These are phyloP conservation scores for Bombylius major DNA, from an alignment of 2,888 invertebrate genomes.

Conservation along the genomic window DNA sequence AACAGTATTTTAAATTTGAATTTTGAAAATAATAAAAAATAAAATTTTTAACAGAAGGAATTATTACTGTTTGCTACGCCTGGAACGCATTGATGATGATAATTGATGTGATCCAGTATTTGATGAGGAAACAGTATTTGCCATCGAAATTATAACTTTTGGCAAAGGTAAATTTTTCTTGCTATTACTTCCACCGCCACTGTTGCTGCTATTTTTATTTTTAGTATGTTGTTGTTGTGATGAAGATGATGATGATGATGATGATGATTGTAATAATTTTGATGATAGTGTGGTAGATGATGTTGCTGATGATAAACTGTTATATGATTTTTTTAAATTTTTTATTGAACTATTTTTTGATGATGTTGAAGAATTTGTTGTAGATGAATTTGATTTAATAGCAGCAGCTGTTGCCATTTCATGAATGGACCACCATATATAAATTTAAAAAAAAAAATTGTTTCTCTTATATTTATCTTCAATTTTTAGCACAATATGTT, in stretches of 20 bases:
- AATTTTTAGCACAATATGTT: neutral
- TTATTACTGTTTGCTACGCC: neutral
- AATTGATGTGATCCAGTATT: neutral
- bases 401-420: constrained; percentile 5
- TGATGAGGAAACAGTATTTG: neutral
- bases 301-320: neutral
- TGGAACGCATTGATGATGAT: neutral
- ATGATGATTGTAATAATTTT: neutral
- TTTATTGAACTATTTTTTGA: neutral
- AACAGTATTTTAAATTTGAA: too few relatives aligned
- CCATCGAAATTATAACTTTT: neutral
- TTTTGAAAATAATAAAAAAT: neutral
- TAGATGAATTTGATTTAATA: constrained; percentile 1
- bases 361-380: constrained; percentile 3
- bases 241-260: neutral
- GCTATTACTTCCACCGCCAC: too few relatives aligned
- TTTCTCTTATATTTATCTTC: neutral
- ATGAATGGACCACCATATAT: neutral
- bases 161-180: too few relatives aligned
- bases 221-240: too few relatives aligned
- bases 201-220: too few relatives aligned
- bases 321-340: neutral
- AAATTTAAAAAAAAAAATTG: neutral
- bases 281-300: neutral
- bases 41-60: neutral